Evolutionary conservation across 2,888 invertebrate species (phyloP).

Genomic region (Acronicta psi): DNA sequence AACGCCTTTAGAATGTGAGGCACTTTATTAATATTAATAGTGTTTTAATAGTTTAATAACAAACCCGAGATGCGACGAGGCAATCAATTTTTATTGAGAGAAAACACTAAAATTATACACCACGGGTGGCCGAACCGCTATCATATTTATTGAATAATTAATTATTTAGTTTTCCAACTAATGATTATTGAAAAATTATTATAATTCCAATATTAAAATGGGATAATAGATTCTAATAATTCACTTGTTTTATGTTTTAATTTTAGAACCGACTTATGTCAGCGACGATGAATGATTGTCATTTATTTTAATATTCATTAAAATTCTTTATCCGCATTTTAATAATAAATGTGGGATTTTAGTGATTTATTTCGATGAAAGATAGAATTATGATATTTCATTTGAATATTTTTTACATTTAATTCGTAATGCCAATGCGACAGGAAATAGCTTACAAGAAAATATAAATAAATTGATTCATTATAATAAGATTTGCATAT

Average conservation of each 20-base stretch:
- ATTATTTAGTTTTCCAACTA: slow-evolving; percentile 51
- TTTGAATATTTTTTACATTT: slow-evolving; percentile 52
- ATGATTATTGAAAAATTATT: slow-evolving; percentile 48
- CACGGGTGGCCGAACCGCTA: slow-evolving; percentile 70
- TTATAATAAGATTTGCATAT: slow-evolving; percentile 38
- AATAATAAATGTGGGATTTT: slow-evolving; percentile 46
- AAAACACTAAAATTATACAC: slow-evolving; percentile 68
- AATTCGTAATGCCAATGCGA: slow-evolving; percentile 29
- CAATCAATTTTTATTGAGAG: slow-evolving; percentile 80
- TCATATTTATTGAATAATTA: slow-evolving; percentile 42
- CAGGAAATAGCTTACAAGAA: slow-evolving; percentile 48
- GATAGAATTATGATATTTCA: slow-evolving; percentile 42
- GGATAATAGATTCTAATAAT: slow-evolving; percentile 40
- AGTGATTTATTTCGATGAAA: slow-evolving; percentile 42
- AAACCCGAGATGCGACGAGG: slow-evolving; percentile 67
- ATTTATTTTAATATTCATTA: slow-evolving; percentile 52
- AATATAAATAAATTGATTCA: slow-evolving; percentile 39
- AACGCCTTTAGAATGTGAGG: slow-evolving; percentile 60
- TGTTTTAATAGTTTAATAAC: slow-evolving; percentile 77
- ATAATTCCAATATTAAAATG: slow-evolving; percentile 34
- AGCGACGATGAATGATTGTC: slow-evolving; percentile 35
- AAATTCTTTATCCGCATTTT: slow-evolving; percentile 22
- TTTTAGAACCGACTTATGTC: slow-evolving; percentile 34
- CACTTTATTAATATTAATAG: slow-evolving; percentile 75
- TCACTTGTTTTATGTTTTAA: slow-evolving; percentile 50